Conservation (phyloP, 2,888 invertebrate species). For the Punctoribates punctum region DNA sequence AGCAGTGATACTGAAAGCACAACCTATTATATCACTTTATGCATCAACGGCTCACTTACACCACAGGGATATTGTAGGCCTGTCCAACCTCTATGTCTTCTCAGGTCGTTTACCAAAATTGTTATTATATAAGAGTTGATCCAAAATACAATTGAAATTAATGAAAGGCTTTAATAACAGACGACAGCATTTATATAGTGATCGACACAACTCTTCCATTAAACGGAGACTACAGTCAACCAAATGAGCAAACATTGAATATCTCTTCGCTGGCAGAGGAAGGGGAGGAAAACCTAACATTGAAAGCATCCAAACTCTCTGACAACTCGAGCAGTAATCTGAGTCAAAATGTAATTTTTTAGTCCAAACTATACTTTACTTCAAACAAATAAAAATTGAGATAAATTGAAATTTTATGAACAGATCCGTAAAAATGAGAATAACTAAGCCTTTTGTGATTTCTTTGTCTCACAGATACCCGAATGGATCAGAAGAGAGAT, state of each 20-base stretch:
- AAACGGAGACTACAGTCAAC: neutral
- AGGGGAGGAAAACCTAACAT: neutral
- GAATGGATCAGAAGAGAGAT: constrained; percentile 35
- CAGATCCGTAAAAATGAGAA: neutral
- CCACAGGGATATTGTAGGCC: neutral
- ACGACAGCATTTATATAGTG: constrained; percentile 37
- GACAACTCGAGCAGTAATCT: neutral
- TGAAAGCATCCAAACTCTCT: neutral
- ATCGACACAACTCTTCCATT: constrained; percentile 40
- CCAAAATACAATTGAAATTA: neutral
- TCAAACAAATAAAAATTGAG: neutral
- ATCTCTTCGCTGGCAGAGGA: neutral
- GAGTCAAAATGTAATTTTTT: constrained; percentile 2
- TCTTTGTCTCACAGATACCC: constrained; percentile 26
- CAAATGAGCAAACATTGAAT: neutral
- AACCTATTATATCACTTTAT: constrained; percentile 42
- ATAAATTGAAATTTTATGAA: neutral
- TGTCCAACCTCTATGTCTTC: constrained; percentile 6
- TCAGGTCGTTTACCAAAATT: neutral
- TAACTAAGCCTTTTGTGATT: neutral
- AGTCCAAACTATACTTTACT: neutral
- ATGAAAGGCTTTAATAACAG: neutral
- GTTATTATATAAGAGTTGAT: neutral
- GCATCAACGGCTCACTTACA: constrained; percentile 20
- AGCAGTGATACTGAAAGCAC: constrained; percentile 41